Percentiles rank a stretch among this genome's conserved stretches.
These are phyloP conservation scores for Heliconius hewitsoni DNA, from an alignment of 1,140 invertebrate genomes.

Conservation along the genomic window DNA sequence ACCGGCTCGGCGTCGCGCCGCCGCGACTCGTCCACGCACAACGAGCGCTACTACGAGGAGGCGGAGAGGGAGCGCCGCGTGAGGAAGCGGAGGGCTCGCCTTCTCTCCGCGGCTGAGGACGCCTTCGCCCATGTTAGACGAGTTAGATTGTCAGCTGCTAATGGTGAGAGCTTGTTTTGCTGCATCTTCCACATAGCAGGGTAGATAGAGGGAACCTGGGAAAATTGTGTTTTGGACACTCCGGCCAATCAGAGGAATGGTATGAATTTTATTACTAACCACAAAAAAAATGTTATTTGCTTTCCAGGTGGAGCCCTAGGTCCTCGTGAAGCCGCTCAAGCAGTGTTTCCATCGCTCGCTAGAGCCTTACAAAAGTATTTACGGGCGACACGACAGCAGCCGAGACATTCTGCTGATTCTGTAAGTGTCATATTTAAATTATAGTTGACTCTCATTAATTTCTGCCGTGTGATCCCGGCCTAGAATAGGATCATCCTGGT, in stretches of 20 bases:
- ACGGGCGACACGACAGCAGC: conserved; percentile 96
- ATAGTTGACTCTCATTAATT: no score
- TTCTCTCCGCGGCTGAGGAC: conserved; percentile 96
- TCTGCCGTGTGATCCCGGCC: no score
- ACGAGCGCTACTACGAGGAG: conserved; percentile 98
- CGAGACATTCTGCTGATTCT: conserved; percentile 95
- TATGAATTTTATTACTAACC: neutral
- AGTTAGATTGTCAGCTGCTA: conserved; percentile 82
- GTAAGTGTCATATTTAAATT: conserved; percentile 78
- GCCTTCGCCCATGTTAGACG: conserved; percentile 97
- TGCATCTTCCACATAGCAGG: no score
- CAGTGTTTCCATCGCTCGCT: conserved; percentile 97
- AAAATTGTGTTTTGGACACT: neutral
- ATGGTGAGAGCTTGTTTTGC: conserved; percentile 43
- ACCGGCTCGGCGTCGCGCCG: conserved; percentile 78
- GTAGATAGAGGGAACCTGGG: no score
- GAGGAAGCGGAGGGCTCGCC: conserved; percentile 92
- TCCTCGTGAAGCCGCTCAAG: conserved; percentile 96
- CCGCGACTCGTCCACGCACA: conserved; percentile 94
- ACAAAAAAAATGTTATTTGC: neutral
- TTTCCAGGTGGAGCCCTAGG: conserved; percentile 88
- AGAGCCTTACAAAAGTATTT: conserved; percentile 97
- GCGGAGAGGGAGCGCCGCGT: conserved; percentile 97
- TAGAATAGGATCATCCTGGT: no score
- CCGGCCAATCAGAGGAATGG: neutral